Base-by-base conservation (phyloP, 2,888 invertebrate species). In the Linnaemya vulpina region DNA sequence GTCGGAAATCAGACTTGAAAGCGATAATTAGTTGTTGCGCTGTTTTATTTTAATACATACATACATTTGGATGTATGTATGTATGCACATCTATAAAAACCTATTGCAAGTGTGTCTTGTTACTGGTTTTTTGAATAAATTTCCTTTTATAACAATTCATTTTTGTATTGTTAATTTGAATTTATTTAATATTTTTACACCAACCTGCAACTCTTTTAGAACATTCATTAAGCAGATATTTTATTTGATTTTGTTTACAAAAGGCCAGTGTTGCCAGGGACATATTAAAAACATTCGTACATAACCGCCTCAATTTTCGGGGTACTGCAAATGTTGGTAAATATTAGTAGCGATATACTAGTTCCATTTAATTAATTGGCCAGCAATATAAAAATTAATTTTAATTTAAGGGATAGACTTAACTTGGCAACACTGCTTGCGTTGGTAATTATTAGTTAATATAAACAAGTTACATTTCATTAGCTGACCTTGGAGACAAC, bases 401-500 rank as follows among this genome's bases (percentile, higher is more conserved):
- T n/a, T n/a, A 30, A 30, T 30, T 30, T 30, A 30, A 30, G 30
- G 30, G 5, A 30, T 3, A 30, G 2, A 30, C 5, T 30, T 5
- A 30, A 30, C 30, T 30, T 30, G 30, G 30, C 30, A 30, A 30
- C 30, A 30, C 30, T 2, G 30, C 30, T 5, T 3, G 30, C 30
- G 30, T 30, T 75, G 46, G n/a, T 49, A 68, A 68, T 22, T 22
- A 49, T 71, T 60, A 43, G 40, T 46, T 40, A 10, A 15, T 25
- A 30, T 75, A 77, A 86, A 80, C 75, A 70, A 62, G 81, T 84
- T 83, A 71, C 78, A 81, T 78, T 81, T 75, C 53, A 55, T 58
- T 71, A 74, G 53, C 58, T 77, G 73, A 77, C 80, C 85, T 85
- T 85, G 85, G 60, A 60, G 74, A 71, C 85, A 55, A 81, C 43